Evolutionary conservation across 2,113 vertebrate genomes (phyloP).

Genomic region (Dipodomys stephensi): DNA sequence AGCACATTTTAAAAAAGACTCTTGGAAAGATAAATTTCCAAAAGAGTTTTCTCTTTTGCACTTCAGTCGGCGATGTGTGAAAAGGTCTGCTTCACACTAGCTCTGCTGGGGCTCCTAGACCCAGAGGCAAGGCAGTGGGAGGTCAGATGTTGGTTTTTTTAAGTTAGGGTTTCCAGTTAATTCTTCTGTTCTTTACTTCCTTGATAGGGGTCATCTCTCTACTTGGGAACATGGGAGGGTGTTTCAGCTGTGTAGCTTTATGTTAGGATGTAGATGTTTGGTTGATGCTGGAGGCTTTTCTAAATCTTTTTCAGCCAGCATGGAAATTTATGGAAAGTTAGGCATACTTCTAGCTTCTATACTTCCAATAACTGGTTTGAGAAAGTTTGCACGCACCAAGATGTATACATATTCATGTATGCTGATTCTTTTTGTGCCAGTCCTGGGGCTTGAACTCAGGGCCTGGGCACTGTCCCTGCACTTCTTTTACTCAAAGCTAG

Average conservation of each 20-base stretch:
- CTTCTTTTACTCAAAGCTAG: too few relatives aligned
- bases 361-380: constrained; percentile 44
- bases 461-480: too few relatives aligned
- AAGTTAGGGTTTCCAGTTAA: neutral
- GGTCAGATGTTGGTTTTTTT: too few relatives aligned
- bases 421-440: neutral
- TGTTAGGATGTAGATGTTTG: neutral
- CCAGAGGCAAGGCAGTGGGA: neutral
- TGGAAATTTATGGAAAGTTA: neutral
- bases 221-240: too few relatives aligned
- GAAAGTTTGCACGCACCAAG: neutral
- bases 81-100: neutral
- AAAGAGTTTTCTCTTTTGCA: constrained; percentile 11
- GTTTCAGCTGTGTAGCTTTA: neutral
- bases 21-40: neutral
- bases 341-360: neutral
- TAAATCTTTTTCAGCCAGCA: neutral
- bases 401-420: neutral
- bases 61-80: neutral
- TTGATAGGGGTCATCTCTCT: neutral
- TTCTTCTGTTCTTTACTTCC: neutral
- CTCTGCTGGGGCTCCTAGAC: neutral
- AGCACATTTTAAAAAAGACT: neutral
- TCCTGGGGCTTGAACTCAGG: too few relatives aligned
- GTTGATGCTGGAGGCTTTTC: neutral